Base-by-base conservation (phyloP, 2,113 vertebrate genomes). In the Dicentrarchus labrax region DNA sequence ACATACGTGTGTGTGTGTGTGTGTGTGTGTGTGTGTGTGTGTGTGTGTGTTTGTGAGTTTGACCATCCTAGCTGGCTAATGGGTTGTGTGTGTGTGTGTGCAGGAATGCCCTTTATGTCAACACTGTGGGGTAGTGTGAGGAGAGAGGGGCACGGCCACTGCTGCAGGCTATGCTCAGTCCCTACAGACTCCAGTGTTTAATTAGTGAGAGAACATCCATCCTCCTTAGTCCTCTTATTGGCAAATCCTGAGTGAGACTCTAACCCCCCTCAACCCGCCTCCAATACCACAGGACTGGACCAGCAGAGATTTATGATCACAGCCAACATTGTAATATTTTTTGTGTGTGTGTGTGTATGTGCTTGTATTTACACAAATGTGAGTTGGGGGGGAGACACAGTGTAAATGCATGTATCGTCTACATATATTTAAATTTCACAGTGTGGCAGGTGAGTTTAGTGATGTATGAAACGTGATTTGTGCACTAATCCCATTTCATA, bases 381-480 rank as follows among this genome's bases (percentile, higher is more conserved):
- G 5, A 64, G 51, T 0, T 0, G 4, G 10, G 17, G 0, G 21
- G 24, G 6, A 11, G 22, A n/a, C n/a, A 9, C 36, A 70, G 24
- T 41, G 11, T 48, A 72, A 22, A 21, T 0, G 59, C 39, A 15
- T 21, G 47, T 80, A 76, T 78, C 19, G 2, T 80, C 73, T 24
- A 5, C 30, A 41, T 78, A 67, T 39, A 60, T 89, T 80, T 75
- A 77, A 66, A 86, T 92, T 39, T 86, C 9, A 61, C 43, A 82
- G 84, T 86, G 91, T 81, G 80, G 88, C 89, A 94, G 92, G 91
- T 94, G 92, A 94, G 89, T 83, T 41, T 51, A 93, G 78, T 62
- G 80, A 91, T 92, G 91, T 91, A 89, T 92, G 87, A 93, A 92
- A 89, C 38, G 36, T 85, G 87, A 90, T 93, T 91, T 89, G 89